Conservation (phyloP, 2,113 vertebrate genomes). For the Chaetodon auriga region DNA sequence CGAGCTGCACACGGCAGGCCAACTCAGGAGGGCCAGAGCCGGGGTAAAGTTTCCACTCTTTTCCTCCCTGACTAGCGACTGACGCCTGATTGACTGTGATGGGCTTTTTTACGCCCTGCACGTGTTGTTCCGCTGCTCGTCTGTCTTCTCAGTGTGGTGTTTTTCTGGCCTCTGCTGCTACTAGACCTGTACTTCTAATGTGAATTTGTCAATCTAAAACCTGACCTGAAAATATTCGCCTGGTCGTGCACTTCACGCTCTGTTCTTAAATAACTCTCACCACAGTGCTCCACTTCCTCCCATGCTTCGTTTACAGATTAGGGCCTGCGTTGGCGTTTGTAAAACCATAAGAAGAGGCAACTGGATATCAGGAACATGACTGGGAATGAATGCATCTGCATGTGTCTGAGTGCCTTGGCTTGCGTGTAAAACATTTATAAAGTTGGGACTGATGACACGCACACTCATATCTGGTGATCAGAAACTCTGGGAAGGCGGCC, state of each 20-base stretch:
- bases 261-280: constrained; percentile 61
- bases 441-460: constrained; percentile 69
- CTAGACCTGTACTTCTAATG: constrained; percentile 44
- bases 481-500: constrained; percentile 78
- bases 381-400: constrained; percentile 72
- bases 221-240: constrained; percentile 48
- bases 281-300: constrained; percentile 40
- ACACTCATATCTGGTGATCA: constrained; percentile 79
- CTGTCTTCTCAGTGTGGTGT: constrained; percentile 74
- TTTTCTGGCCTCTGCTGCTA: constrained; percentile 52
- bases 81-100: constrained; percentile 84
- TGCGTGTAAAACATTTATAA: constrained; percentile 62
- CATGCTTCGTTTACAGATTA: constrained; percentile 64
- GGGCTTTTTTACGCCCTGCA: constrained; percentile 79
- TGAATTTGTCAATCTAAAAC: constrained; percentile 64
- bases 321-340: constrained; percentile 18
- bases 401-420: constrained; percentile 50
- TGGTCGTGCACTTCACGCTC: constrained; percentile 49
- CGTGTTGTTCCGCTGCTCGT: constrained; percentile 79
- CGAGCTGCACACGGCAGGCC: constrained; percentile 69
- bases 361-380: constrained; percentile 63
- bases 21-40: constrained; percentile 72
- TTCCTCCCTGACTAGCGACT: constrained; percentile 73
- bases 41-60: constrained; percentile 79
- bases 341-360: constrained; percentile 52